A percentile compares a stretch with the other conserved stretches of the same genome.
phyloP scores from a whole-genome alignment of 2,113 vertebrate species.

The Coracopsis vasa region DNA sequence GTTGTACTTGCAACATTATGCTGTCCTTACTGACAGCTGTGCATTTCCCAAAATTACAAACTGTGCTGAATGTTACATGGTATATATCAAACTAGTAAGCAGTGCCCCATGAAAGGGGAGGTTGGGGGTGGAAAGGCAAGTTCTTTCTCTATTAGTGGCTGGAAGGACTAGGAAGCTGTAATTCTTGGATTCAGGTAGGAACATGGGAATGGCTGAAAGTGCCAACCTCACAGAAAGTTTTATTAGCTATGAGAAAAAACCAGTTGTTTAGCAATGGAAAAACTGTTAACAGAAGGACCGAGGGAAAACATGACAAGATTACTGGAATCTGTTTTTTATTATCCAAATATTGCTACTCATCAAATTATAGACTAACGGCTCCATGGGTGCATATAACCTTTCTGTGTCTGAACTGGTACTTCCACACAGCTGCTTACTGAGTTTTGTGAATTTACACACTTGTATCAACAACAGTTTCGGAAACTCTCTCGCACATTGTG shows the following conservation, averaged over 20 bases:
- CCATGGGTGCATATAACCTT: background rate
- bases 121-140: background rate
- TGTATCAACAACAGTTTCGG: background rate
- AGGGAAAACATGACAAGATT: background rate
- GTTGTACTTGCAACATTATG: background rate
- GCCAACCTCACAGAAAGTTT: background rate
- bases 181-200: background rate
- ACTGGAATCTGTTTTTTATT: background rate
- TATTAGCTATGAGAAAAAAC: background rate
- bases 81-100: background rate
- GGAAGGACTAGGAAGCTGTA: background rate
- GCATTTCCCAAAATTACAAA: background rate
- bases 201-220: background rate
- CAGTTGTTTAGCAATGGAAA: background rate
- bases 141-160: background rate
- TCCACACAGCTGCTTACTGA: accelerated
- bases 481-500: background rate
- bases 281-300: background rate
- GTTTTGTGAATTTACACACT: background rate
- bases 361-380: background rate
- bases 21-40: background rate
- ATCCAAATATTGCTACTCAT: background rate
- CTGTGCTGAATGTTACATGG: background rate
- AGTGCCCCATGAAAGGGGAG: background rate
- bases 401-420: background rate